phyloP scores from a whole-genome alignment of 2,888 invertebrate genomes.

The Lutraria lutraria region DNA sequence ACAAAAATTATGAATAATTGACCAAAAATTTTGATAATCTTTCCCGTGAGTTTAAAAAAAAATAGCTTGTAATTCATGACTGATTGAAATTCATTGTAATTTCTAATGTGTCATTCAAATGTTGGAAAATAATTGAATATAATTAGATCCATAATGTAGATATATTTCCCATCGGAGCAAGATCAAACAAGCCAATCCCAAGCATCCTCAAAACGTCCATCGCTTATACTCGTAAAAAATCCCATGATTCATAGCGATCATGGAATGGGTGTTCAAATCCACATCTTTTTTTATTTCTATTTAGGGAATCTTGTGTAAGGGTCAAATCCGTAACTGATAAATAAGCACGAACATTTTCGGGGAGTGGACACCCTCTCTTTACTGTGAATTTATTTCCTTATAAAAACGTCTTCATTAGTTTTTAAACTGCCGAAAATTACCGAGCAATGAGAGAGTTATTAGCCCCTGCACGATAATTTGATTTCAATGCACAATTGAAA shows the following conservation, averaged over 20 bases:
- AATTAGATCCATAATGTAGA: constrained; percentile 10
- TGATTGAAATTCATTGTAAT: background rate
- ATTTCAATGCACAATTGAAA: constrained; percentile 43
- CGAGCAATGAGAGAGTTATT: constrained; percentile 39
- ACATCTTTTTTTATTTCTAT: background rate
- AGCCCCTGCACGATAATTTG: constrained; percentile 38
- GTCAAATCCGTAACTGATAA: background rate
- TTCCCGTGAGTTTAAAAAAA: background rate
- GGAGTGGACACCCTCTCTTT: constrained; percentile 7
- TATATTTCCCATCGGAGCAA: background rate
- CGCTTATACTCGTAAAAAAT: background rate
- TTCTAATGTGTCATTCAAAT: background rate
- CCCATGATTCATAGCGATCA: constrained; percentile 8
- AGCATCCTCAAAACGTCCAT: background rate
- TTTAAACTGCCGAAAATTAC: constrained; percentile 52
- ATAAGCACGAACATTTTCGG: constrained; percentile 7
- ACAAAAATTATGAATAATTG: background rate
- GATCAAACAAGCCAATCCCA: background rate
- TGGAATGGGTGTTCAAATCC: background rate
- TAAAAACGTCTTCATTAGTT: constrained; percentile 58
- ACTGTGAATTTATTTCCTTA: constrained; percentile 15
- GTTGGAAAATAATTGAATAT: constrained; percentile 7
- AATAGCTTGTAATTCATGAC: background rate
- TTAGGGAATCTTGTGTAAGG: background rate
- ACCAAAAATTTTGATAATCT: background rate